phyloP scores from a whole-genome alignment of 2,797 vertebrate species.

The Antrozous pallidus region DNA sequence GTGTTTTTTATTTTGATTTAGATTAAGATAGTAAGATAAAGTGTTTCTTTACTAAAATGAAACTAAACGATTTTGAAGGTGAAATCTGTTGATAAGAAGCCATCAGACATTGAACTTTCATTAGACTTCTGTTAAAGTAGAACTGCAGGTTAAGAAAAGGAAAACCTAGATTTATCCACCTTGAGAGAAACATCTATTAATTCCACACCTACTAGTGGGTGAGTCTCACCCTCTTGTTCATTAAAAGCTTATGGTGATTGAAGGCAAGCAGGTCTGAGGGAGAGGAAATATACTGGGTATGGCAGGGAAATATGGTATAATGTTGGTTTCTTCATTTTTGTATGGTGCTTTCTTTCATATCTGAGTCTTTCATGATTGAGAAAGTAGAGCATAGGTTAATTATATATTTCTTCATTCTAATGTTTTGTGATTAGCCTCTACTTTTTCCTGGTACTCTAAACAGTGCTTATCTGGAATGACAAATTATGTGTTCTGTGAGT shows the following conservation, averaged over 20 bases:
- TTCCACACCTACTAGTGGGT: neutral
- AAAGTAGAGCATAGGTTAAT: slow-evolving; percentile 18
- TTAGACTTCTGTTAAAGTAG: neutral
- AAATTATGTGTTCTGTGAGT: slow-evolving; percentile 19
- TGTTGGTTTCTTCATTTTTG: neutral
- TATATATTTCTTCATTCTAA: neutral
- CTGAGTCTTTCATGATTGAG: neutral
- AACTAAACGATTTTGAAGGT: neutral
- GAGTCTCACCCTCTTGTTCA: neutral
- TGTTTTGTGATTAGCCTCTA: slow-evolving; percentile 22
- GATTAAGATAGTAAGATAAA: neutral
- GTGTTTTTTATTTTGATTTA: neutral
- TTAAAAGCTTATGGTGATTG: neutral
- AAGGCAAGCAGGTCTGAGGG: neutral
- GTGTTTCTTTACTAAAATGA: neutral
- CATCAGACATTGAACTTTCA: neutral
- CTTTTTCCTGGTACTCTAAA: slow-evolving; percentile 32
- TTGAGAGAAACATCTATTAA: neutral
- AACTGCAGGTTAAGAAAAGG: neutral
- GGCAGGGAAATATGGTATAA: neutral
- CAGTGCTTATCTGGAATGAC: neutral
- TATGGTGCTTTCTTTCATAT: neutral
- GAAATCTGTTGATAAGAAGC: neutral
- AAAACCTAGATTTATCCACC: neutral
- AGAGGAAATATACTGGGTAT: neutral